A percentile compares a stretch with the other conserved stretches of the same genome.
Conservation (phyloP, 1,140 invertebrate genomes). For the Drosophila pallidifrons region DNA sequence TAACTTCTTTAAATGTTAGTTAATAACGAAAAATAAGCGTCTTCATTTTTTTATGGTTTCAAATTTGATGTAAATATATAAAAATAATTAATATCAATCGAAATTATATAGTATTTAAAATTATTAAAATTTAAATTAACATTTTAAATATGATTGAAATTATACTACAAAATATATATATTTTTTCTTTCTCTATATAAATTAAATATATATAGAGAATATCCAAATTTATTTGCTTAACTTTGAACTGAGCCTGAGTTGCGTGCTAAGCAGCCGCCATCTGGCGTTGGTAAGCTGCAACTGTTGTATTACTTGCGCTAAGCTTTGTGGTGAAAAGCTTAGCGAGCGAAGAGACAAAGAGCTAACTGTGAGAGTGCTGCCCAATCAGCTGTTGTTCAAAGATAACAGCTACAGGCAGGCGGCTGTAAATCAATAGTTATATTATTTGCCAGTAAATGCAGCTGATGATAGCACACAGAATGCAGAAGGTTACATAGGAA, state of each 20-base stretch:
- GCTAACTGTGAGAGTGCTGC: constrained; percentile 2
- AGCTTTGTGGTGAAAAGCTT: constrained; percentile 75
- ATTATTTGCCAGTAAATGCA: constrained; percentile 27
- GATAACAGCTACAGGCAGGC: constrained; percentile 24
- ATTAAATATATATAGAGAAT: too few relatives aligned
- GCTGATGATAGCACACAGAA: constrained; percentile 16
- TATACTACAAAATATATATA: too few relatives aligned
- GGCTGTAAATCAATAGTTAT: constrained; percentile 62
- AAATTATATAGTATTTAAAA: too few relatives aligned
- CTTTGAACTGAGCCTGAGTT: neutral
- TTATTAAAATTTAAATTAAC: too few relatives aligned
- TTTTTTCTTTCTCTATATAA: too few relatives aligned
- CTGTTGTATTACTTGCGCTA: neutral
- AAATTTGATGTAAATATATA: too few relatives aligned
- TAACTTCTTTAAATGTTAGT: too few relatives aligned
- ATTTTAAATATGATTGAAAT: too few relatives aligned
- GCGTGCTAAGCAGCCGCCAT: constrained; percentile 38
- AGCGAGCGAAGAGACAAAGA: constrained; percentile 25
- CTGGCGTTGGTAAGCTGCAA: constrained; percentile 27
- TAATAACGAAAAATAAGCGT: too few relatives aligned
- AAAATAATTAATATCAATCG: too few relatives aligned
- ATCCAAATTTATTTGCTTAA: neutral
- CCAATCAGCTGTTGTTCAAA: constrained; percentile 60
- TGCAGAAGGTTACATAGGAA: neutral
- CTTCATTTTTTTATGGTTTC: too few relatives aligned